phyloP scores from a whole-genome alignment of 37 sponge, comb jelly and placozoan genomes.

The Halichondria panicea region DNA sequence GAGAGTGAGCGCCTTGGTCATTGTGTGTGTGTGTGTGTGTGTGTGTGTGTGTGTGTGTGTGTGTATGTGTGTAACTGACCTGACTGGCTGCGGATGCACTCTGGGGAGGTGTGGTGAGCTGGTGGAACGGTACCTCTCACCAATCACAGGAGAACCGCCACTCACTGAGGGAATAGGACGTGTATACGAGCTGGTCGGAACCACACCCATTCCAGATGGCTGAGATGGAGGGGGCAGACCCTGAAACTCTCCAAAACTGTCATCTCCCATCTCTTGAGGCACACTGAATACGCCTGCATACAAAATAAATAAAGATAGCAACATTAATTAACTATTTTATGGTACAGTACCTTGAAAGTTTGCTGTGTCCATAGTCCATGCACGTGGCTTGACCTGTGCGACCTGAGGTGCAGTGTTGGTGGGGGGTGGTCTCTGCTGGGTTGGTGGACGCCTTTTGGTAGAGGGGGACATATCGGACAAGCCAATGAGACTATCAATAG shows the following conservation, averaged over 20 bases:
- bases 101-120: too few relatives aligned
- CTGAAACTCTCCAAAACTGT: slow-evolving; percentile 57
- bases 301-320: too few relatives aligned
- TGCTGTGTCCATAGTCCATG: slow-evolving; percentile 24
- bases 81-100: background rate
- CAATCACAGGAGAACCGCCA: too few relatives aligned
- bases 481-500: slow-evolving; percentile 10
- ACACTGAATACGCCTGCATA: too few relatives aligned
- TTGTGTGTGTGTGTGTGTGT: background rate
- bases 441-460: background rate
- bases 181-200: background rate
- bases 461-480: slow-evolving; percentile 1
- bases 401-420: background rate
- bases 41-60: background rate
- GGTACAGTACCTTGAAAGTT: slow-evolving; percentile 27
- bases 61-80: background rate
- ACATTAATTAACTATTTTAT: too few relatives aligned
- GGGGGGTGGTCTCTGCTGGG: background rate
- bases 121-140: too few relatives aligned
- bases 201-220: background rate
- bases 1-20: background rate
- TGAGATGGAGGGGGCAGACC: background rate
- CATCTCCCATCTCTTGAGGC: background rate
- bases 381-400: slow-evolving; percentile 3
- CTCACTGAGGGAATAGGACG: background rate